Conservation (phyloP, 2,113 vertebrate genomes). For the Anolis sagrei region DNA sequence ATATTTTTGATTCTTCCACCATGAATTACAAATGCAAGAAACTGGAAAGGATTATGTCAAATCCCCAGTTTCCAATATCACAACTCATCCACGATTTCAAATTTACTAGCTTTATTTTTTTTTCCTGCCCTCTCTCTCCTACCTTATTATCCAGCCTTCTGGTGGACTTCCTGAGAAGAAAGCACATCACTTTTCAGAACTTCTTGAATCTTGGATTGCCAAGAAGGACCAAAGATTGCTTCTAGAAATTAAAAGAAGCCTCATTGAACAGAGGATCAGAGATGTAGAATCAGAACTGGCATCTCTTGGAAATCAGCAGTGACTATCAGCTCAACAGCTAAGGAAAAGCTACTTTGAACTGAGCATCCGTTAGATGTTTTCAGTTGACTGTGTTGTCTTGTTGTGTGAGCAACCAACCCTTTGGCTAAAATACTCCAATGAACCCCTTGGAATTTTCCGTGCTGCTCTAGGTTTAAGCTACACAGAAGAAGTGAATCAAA, state of each 20-base stretch:
- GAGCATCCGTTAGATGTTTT: neutral
- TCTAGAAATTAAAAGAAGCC: constrained; percentile 66
- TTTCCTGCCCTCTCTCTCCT: neutral
- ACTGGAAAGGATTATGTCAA: neutral
- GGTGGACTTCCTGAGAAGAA: accelerated
- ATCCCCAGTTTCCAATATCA: neutral
- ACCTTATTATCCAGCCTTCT: constrained; percentile 33
- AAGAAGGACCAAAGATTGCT: constrained; percentile 42
- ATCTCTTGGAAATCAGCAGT: constrained; percentile 27
- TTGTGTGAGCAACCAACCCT: neutral
- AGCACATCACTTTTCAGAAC: constrained; percentile 10
- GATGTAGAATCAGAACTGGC: constrained; percentile 57
- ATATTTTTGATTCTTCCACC: too few species aligned
- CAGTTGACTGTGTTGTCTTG: neutral
- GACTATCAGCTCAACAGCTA: neutral
- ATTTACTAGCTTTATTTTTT: neutral
- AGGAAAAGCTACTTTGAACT: neutral
- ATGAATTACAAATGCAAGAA: neutral
- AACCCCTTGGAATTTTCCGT: neutral
- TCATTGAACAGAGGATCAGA: constrained; percentile 52
- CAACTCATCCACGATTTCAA: accelerated
- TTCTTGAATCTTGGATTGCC: constrained; percentile 22
- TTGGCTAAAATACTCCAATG: neutral
- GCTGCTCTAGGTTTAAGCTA: too few species aligned
- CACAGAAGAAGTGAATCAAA: neutral